These are phyloP conservation scores for Eumerus sabulonum DNA, from an alignment of 2,888 invertebrate genomes.

Conservation along the genomic window DNA sequence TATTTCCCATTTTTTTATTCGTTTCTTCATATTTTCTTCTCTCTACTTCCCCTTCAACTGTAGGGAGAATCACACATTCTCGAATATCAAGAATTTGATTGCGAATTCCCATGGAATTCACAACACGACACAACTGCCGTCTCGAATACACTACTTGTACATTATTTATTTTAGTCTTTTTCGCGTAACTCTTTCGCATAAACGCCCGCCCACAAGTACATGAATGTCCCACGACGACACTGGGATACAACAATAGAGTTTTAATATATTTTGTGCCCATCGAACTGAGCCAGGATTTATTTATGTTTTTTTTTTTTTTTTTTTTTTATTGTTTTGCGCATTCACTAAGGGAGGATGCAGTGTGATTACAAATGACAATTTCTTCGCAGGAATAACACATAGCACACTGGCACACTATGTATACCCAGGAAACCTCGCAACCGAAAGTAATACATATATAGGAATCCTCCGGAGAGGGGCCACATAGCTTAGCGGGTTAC, in stretches of 20 bases:
- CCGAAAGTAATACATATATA: too few relatives aligned
- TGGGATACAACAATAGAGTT: too few relatives aligned
- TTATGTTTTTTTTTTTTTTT: too few relatives aligned
- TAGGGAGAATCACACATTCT: background rate
- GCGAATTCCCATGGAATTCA: conserved; percentile 14
- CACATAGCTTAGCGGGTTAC: too few relatives aligned
- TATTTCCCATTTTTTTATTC: conserved; percentile 48
- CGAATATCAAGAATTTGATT: conserved; percentile 12
- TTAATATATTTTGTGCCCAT: too few relatives aligned
- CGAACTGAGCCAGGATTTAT: background rate
- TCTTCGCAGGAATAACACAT: conserved; percentile 9
- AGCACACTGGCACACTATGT: conserved; percentile 19
- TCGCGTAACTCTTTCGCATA: background rate
- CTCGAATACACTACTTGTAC: conserved; percentile 36
- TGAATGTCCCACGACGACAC: conserved; percentile 3
- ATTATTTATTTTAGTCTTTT: conserved; percentile 55
- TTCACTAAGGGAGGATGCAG: background rate
- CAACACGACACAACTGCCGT: conserved; percentile 19
- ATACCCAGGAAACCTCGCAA: too few relatives aligned
- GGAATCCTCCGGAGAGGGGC: too few relatives aligned
- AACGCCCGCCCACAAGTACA: conserved; percentile 3
- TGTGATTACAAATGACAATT: conserved; percentile 48
- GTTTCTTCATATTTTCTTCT: conserved; percentile 18
- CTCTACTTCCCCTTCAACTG: conserved; percentile 23
- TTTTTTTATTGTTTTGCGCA: too few relatives aligned